phyloP scores from a whole-genome alignment of 2,113 vertebrate genomes.

The Rallus limicola region DNA sequence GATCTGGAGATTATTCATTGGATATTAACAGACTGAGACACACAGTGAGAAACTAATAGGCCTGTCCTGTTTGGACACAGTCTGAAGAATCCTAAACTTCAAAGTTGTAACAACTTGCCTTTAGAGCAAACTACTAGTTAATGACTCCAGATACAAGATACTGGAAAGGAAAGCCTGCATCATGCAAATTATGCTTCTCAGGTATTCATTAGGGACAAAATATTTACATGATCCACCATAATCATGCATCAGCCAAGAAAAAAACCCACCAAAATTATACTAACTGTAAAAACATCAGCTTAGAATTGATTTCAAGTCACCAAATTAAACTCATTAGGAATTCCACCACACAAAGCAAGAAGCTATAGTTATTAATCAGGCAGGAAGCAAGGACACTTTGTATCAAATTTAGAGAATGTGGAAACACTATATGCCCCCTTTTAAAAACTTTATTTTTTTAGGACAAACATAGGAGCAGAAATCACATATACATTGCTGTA shows the following conservation, averaged over 20 bases:
- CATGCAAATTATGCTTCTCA: background rate
- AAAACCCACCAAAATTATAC: background rate
- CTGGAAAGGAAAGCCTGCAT: accelerated
- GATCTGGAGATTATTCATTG: background rate
- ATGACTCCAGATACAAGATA: background rate
- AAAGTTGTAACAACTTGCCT: background rate
- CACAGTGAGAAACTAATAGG: background rate
- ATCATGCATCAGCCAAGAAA: background rate
- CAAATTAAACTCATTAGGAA: background rate
- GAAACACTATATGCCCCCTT: background rate
- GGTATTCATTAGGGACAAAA: background rate
- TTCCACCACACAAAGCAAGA: background rate
- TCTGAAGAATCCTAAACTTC: background rate
- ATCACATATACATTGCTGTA: background rate
- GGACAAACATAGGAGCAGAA: background rate
- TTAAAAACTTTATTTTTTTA: background rate
- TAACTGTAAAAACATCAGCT: background rate
- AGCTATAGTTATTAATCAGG: background rate
- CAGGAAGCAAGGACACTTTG: background rate
- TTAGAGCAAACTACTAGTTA: background rate
- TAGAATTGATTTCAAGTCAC: background rate
- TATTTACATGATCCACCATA: background rate
- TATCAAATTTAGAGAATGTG: background rate
- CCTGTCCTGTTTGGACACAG: background rate
- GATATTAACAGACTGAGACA: background rate